These are phyloP conservation scores for Hymenochirus boettgeri DNA, from an alignment of 2,113 vertebrate genomes.

Conservation along the genomic window DNA sequence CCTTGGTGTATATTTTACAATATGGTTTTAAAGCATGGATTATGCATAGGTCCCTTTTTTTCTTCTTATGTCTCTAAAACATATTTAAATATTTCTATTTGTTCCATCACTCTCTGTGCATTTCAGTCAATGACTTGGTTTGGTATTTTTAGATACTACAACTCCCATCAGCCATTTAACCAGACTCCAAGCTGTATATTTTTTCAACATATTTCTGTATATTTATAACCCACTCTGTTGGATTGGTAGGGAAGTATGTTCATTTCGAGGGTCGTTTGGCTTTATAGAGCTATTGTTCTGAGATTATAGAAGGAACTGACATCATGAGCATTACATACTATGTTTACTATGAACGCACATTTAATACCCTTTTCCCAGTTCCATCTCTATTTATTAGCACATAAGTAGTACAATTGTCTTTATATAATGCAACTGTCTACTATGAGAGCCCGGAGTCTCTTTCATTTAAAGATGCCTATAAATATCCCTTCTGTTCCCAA, in stretches of 20 bases:
- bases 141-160: too few species aligned
- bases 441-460: conserved; percentile 11
- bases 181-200: too few species aligned
- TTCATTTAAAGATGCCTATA: conserved; percentile 26
- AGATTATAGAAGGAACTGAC: neutral
- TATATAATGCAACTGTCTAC: conserved; percentile 9
- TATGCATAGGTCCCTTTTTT: too few species aligned
- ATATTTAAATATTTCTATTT: too few species aligned
- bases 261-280: neutral
- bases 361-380: conserved; percentile 1
- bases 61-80: too few species aligned
- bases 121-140: too few species aligned
- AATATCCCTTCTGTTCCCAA: conserved; percentile 31
- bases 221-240: neutral
- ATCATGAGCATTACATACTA: neutral
- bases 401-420: conserved; percentile 14
- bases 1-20: too few species aligned
- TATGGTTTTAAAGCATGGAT: too few species aligned
- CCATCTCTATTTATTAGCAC: conserved; percentile 12
- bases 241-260: neutral
- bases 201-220: neutral
- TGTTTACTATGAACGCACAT: neutral
- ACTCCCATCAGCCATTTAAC: too few species aligned
- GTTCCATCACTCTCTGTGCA: too few species aligned
- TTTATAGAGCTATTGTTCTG: conserved; percentile 11